phyloP scores from a whole-genome alignment of 53 echinoderm and acorn worm genomes.

The Paracentrotus lividus region DNA sequence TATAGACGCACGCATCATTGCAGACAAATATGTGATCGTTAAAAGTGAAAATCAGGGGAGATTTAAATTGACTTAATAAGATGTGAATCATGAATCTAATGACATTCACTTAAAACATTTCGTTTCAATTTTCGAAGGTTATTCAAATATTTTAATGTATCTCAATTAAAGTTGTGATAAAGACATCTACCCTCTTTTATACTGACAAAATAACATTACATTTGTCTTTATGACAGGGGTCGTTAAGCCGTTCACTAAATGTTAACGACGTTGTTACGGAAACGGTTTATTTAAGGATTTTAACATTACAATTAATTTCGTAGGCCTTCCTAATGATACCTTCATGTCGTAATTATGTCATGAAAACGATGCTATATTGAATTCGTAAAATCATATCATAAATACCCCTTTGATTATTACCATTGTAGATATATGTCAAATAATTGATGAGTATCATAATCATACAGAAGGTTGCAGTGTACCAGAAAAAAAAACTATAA shows the following conservation, averaged over 20 bases:
- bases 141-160: slow-evolving; percentile 30
- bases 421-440: background rate
- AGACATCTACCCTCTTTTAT: background rate
- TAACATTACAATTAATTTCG: slow-evolving; percentile 14
- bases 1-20: background rate
- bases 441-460: slow-evolving; percentile 11
- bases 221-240: background rate
- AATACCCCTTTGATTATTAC: background rate
- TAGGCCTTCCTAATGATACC: background rate
- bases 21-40: slow-evolving; percentile 7
- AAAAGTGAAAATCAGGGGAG: background rate
- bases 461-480: background rate
- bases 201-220: slow-evolving; percentile 8
- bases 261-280: slow-evolving; percentile 36
- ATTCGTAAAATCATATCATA: slow-evolving; percentile 1
- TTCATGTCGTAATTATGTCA: background rate
- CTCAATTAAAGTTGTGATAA: slow-evolving; percentile 4
- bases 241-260: slow-evolving; percentile 24
- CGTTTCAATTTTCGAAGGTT: slow-evolving; percentile 11
- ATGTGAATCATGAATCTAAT: slow-evolving; percentile 17
- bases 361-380: slow-evolving; percentile 19
- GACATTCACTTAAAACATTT: slow-evolving; percentile 41
- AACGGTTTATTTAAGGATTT: slow-evolving; percentile 26
- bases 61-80: background rate
- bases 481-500: background rate